These are phyloP conservation scores for Chromis chromis DNA, from an alignment of 2,797 vertebrate genomes.

Conservation along the genomic window DNA sequence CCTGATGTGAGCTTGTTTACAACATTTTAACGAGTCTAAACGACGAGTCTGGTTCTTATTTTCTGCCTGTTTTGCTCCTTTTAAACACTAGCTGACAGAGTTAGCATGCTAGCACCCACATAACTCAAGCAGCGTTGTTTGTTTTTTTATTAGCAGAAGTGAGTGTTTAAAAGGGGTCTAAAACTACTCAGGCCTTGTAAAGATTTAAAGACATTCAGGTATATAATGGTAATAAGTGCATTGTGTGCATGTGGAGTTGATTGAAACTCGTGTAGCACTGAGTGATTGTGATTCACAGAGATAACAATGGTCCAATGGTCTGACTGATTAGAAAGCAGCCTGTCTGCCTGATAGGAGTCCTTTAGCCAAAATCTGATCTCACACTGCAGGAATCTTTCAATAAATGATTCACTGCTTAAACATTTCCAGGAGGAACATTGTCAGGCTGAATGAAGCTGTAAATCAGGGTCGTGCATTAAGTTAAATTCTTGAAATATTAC, in stretches of 20 bases:
- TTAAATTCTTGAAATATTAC: background rate
- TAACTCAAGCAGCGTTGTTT: conserved; percentile 17
- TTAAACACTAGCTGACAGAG: background rate
- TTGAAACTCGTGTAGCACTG: background rate
- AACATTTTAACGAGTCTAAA: background rate
- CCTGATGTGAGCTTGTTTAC: background rate
- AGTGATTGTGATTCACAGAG: conserved; percentile 9
- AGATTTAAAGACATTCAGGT: background rate
- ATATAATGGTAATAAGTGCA: too few relatives aligned
- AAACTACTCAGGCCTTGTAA: background rate
- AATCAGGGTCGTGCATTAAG: background rate
- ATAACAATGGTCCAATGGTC: background rate
- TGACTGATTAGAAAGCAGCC: background rate
- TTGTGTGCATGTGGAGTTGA: background rate
- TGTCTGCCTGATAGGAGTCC: background rate
- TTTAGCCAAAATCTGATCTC: background rate
- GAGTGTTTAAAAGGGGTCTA: background rate
- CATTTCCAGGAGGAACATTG: background rate
- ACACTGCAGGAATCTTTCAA: background rate
- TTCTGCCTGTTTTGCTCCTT: background rate
- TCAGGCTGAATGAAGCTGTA: background rate
- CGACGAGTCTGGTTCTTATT: background rate
- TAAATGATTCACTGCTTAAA: background rate
- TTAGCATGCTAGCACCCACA: conserved; percentile 22
- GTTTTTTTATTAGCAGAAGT: conserved; percentile 20